Base-by-base conservation (phyloP, 2,888 invertebrate species). In the Aporophyla nigra region DNA sequence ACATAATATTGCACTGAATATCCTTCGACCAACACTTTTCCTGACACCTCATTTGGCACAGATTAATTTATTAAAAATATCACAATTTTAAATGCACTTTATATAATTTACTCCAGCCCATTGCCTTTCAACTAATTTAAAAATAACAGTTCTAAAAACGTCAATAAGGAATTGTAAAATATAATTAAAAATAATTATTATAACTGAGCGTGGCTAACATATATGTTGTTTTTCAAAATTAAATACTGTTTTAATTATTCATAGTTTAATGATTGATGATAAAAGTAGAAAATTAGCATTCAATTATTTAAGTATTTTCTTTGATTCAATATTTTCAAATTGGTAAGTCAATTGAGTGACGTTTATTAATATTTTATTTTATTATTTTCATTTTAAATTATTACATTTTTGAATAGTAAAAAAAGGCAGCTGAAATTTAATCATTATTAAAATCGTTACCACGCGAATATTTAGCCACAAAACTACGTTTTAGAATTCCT, bases 141-240 rank as follows among this genome's bases (percentile, higher is more conserved):
- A 7, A 49, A 27, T n/a, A 72, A 73, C 21, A 21, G 5, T 71
- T 49, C 46, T 0, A 24, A 5, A 21, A 43, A 46, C n/a, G 7
- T 43, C 7, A 58, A 27, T 53, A 33, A 21, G 5, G 5, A 56
- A 33, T 21, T 53, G n/a, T 66, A 40, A 53, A 71, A 24, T 40
- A 53, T 43, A 56, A 61, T 58, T 33, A n/a, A 19, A 58, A 43
- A 0, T 27, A 54, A 66, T 66, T 10, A 40, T 51, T 33, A 21
- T 66, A 40, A 69, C 53, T 40, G 12, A 43, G 40, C 33, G n/a
- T 79, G 46, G 53, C 71, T 54, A 71, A 78, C 19, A 6, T 12
- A 19, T 7, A 19, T 10, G 33, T 40, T 83, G 65, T 78, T 54
- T 68, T 24, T 53, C 10, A 16, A 24, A 83, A 83, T 82, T 61